phyloP scores from a whole-genome alignment of 2,888 invertebrate genomes.

The Aleiodes leptofemur region DNA sequence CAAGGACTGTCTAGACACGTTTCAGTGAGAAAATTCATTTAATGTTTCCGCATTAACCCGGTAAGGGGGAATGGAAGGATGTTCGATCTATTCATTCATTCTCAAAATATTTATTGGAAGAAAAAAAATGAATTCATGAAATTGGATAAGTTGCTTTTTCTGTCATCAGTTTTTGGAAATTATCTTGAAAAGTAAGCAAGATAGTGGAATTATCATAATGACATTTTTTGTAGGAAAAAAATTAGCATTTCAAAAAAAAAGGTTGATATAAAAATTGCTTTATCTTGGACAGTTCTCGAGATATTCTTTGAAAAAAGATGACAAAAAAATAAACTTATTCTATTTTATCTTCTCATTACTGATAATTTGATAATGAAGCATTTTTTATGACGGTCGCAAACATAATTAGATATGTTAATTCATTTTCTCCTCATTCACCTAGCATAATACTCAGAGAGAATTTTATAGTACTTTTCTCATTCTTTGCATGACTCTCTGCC shows the following conservation, averaged over 20 bases:
- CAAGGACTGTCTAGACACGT: conserved; percentile 15
- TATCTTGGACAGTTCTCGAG: no score
- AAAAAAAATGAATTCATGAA: conserved; percentile 11
- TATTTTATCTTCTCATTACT: background rate
- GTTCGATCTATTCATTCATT: background rate
- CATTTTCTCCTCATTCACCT: conserved; percentile 52
- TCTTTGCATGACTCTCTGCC: conserved; percentile 58
- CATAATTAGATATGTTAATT: background rate
- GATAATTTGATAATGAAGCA: background rate
- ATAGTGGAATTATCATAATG: no score
- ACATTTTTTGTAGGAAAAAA: no score
- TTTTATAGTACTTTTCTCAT: conserved; percentile 67
- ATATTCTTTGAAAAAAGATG: background rate
- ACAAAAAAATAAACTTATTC: no score
- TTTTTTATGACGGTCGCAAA: background rate
- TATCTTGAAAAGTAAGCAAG: no score
- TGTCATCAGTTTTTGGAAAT: no score
- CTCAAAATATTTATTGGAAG: background rate
- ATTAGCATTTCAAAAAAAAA: no score
- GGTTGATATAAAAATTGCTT: no score
- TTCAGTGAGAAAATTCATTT: conserved; percentile 43
- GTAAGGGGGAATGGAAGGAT: background rate
- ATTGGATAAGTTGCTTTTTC: no score
- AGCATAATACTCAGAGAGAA: conserved; percentile 72
- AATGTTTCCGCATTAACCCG: conserved; percentile 38